Percentiles rank a stretch among this genome's conserved stretches.
Evolutionary conservation across 2,888 invertebrate genomes (phyloP).

Genomic region (Thysanoteuthis rhombus): DNA sequence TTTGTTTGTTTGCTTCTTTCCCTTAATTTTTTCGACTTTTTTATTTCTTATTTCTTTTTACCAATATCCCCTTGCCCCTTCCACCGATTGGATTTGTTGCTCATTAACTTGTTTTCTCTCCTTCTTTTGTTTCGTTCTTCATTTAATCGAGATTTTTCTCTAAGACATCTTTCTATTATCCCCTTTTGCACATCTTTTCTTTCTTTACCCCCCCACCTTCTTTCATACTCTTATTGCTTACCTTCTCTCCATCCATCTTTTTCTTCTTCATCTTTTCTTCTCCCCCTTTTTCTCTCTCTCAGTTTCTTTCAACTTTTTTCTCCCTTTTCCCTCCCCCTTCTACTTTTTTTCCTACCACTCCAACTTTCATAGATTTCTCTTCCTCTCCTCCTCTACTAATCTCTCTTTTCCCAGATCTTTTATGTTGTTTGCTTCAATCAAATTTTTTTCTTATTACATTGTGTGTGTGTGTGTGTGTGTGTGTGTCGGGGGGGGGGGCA

Average conservation of each 20-base stretch:
- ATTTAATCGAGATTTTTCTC: background rate
- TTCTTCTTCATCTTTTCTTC: background rate
- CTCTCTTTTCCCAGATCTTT: background rate
- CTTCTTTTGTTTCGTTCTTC: background rate
- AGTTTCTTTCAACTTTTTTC: background rate
- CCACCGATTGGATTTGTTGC: too few species aligned
- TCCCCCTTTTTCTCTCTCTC: background rate
- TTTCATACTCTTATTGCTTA: background rate
- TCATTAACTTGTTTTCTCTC: background rate
- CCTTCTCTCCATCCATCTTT: background rate
- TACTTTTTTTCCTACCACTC: background rate
- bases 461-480: too few species aligned
- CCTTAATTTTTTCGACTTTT: background rate
- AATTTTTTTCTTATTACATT: background rate
- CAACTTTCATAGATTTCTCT: background rate
- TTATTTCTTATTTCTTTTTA: background rate
- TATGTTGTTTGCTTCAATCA: background rate
- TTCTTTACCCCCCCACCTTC: background rate
- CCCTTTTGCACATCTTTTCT: too few species aligned
- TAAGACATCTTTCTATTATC: too few species aligned
- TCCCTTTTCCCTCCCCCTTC: background rate
- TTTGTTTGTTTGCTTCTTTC: too few species aligned
- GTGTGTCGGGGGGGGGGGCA: too few species aligned
- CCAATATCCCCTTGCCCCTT: too few species aligned
- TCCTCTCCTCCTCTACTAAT: background rate